Percentiles rank a stretch among this genome's conserved stretches.
Conservation (phyloP, 92 coral and sea anemone species). For the Pocillopora meandrina region DNA sequence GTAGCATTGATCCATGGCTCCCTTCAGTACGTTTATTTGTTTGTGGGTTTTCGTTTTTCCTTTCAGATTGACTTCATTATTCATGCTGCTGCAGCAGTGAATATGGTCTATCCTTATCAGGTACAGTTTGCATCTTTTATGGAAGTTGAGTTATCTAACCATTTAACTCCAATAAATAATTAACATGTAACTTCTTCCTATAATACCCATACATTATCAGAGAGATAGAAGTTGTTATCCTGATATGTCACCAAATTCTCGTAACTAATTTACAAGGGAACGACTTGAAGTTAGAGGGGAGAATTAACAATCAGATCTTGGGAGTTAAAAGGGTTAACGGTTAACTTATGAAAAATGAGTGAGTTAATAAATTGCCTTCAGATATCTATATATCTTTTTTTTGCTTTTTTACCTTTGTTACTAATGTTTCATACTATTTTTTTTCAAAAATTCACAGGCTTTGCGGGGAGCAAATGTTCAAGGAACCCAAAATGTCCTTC, state of each 20-base stretch:
- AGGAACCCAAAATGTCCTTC: constrained; percentile 80
- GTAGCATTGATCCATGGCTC: not conserved
- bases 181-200: too few relatives aligned
- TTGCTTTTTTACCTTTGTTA: not conserved
- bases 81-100: constrained; percentile 88
- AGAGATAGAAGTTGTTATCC: too few relatives aligned
- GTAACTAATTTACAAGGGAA: too few relatives aligned
- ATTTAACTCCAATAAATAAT: too few relatives aligned
- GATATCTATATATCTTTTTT: not conserved
- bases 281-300: too few relatives aligned
- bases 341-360: too few relatives aligned
- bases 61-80: constrained; percentile 80
- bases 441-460: constrained; percentile 48
- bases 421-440: not conserved
- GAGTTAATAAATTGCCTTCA: too few relatives aligned
- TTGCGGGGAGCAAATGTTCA: constrained; percentile 84
- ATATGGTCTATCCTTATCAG: constrained; percentile 92
- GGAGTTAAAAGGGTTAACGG: too few relatives aligned
- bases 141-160: too few relatives aligned
- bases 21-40: not conserved
- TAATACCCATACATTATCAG: too few relatives aligned
- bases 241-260: too few relatives aligned
- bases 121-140: not conserved
- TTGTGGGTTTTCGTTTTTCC: not conserved
- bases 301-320: too few relatives aligned